Evolutionary conservation across 2,113 vertebrate genomes (phyloP).

Genomic region (Lasiurus cinereus): DNA sequence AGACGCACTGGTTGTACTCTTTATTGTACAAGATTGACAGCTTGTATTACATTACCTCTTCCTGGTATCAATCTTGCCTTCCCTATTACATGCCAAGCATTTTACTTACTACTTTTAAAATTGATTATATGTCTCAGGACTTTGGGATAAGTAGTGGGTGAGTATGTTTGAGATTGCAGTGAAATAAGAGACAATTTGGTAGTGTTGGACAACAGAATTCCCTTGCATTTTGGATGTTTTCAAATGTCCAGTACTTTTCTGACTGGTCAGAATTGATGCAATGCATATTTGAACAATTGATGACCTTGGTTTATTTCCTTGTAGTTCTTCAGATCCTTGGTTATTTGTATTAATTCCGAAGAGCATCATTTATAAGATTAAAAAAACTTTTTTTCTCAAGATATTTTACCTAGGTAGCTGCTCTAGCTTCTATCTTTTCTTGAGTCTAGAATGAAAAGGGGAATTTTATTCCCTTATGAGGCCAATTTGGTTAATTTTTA

Average conservation of each 20-base stretch:
- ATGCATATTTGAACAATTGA: not conserved
- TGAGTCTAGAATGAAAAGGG: constrained; percentile 8
- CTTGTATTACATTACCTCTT: constrained; percentile 12
- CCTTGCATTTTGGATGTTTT: constrained; percentile 26
- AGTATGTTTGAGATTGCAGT: constrained; percentile 26
- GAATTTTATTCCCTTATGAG: constrained; percentile 9
- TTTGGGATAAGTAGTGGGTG: not conserved
- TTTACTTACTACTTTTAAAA: constrained; percentile 58
- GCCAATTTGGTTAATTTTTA: constrained; percentile 10
- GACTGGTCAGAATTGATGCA: not conserved
- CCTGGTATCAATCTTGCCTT: not conserved
- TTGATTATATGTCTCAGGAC: constrained; percentile 9
- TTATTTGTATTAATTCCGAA: constrained; percentile 29
- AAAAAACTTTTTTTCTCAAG: constrained; percentile 30
- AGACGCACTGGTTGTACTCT: not conserved
- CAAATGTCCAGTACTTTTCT: constrained; percentile 11
- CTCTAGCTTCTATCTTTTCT: not conserved
- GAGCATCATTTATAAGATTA: constrained; percentile 44
- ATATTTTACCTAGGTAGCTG: constrained; percentile 11
- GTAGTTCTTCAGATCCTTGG: not conserved
- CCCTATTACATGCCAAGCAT: not conserved
- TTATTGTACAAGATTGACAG: not conserved
- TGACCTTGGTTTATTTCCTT: not conserved
- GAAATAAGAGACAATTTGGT: not conserved
- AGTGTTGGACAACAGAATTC: not conserved